Evolutionary conservation across 2,113 vertebrate species (phyloP).

Genomic region (Callaeas wilsoni): DNA sequence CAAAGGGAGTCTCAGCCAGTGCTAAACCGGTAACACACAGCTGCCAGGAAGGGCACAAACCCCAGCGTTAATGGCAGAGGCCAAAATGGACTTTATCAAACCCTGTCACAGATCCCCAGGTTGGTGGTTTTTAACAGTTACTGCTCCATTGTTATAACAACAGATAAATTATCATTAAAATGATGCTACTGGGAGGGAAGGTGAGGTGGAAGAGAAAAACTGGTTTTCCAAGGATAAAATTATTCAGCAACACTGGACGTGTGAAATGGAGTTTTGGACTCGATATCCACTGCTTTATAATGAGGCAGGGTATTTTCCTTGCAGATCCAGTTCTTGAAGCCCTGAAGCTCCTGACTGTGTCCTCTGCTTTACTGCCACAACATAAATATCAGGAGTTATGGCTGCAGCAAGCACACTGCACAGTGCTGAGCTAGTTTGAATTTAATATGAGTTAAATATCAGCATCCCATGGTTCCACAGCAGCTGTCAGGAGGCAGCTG

Average conservation of each 20-base stretch:
- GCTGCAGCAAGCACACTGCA: background rate
- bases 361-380: background rate
- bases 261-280: background rate
- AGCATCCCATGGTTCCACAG: background rate
- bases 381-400: background rate
- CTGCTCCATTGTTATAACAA: background rate
- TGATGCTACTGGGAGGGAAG: background rate
- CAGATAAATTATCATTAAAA: background rate
- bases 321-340: background rate
- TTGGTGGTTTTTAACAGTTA: background rate
- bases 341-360: background rate
- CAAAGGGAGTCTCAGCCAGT: background rate
- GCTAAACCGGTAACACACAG: rapidly evolving
- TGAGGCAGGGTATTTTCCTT: background rate
- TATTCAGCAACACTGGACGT: background rate
- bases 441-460: background rate
- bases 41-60: background rate
- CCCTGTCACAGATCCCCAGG: background rate
- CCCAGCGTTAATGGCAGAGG: rapidly evolving
- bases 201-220: background rate
- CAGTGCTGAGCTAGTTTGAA: conserved; percentile 12
- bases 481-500: background rate
- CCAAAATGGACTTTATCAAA: background rate
- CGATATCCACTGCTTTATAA: background rate
- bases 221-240: background rate